Conservation (phyloP, 2,888 invertebrate species). For the Drosophila nr. perissopoda region DNA sequence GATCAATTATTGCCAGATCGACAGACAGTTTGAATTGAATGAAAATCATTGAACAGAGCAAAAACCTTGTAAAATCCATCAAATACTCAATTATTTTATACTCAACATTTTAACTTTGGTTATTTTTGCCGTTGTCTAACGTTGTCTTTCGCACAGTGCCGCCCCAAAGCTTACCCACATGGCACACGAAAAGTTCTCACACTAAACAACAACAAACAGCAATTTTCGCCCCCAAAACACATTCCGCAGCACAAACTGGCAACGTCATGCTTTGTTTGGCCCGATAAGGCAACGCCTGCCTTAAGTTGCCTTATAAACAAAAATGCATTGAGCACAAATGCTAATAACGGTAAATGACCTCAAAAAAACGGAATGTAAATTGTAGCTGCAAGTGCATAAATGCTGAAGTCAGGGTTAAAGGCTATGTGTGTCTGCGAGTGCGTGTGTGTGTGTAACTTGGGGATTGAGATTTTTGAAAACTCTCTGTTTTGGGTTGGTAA, state of each 20-base stretch:
- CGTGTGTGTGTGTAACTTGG: constrained; percentile 1
- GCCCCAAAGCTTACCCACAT: constrained; percentile 37
- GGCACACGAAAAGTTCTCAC: constrained; percentile 41
- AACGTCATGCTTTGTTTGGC: constrained; percentile 65
- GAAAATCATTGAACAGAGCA: background rate
- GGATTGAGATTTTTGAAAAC: background rate
- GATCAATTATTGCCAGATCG: background rate
- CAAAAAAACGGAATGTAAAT: constrained; percentile 39
- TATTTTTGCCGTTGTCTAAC: background rate
- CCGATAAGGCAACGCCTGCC: constrained; percentile 52
- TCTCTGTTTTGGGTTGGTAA: constrained; percentile 17
- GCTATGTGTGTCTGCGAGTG: constrained; percentile 6
- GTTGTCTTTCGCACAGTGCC: constrained; percentile 1
- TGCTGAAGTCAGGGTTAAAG: constrained; percentile 47
- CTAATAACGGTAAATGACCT: constrained; percentile 71
- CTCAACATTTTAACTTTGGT: background rate
- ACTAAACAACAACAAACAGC: constrained; percentile 10
- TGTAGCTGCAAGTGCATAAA: constrained; percentile 12
- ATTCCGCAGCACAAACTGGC: constrained; percentile 20
- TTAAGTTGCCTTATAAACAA: constrained; percentile 46
- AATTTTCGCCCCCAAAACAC: constrained; percentile 8
- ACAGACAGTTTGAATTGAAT: no score
- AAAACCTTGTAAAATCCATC: background rate
- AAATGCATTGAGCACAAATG: constrained; percentile 75
- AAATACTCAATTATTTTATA: background rate